Evolutionary conservation across 1,140 invertebrate species (phyloP), one percentile per base, ranked within the genome.

Genomic region (Liolophura sinensis): DNA sequence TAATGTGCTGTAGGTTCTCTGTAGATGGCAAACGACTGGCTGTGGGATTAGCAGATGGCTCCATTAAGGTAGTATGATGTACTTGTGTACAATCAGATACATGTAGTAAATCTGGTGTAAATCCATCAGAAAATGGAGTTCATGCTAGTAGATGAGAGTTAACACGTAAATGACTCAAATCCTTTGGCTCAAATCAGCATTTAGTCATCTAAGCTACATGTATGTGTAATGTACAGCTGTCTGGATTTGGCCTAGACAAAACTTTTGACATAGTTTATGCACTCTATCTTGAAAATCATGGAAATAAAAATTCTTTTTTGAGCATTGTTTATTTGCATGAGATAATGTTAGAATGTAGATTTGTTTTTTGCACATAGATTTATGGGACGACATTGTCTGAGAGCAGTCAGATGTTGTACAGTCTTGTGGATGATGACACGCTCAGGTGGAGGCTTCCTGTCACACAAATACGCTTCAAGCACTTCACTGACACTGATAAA

Each of bases 1-100:
- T 81, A 3, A 76, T 81, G 73, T 81, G 78, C 59, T 77, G 75
- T 67, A 72, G 72, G 22, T 81, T 78, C 63, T 72, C 59, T 66
- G 59, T 62, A 24, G 73, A 78, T 67, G 79, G 78, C 6, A 58
- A 51, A 27, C 61, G 69, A 16, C 64, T 81, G 48, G 79, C 79
- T 55, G 76, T 77, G 25, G 79, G 79, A 15, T 62, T 78, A 18
- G 63, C 57, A 49, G 77, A 80, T 67, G 79, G 78, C 25, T 57
- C 72, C 4, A 75, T 81, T 51, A 80, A 79, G 75, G 78, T 80
- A 62, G 65, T 62, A 15, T 51, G 11, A 24, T 14, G 27, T 25
- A 22, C 22, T 51, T 25, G 25, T 25, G 20, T 62, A 62, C 31
- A 40, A 40, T 3, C 31, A 40, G 31, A 40, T 40, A 40, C 31